These are phyloP conservation scores for Trichomalopsis sarcophagae DNA, from an alignment of 1,140 invertebrate genomes.

Conservation along the genomic window DNA sequence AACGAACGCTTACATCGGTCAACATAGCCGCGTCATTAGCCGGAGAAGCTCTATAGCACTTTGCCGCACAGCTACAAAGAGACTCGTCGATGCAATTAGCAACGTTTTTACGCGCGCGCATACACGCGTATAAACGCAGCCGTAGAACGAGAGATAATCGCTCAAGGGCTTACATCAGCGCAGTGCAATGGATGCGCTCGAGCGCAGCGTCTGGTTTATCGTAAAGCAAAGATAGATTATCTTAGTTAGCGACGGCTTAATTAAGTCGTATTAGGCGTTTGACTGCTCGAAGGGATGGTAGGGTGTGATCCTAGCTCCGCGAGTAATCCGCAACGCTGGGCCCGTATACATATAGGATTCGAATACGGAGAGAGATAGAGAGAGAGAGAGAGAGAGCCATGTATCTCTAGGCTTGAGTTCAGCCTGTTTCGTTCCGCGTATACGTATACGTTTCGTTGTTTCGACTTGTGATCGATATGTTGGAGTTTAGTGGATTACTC, in stretches of 20 bases:
- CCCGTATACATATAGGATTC: too few species aligned
- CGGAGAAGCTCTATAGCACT: too few species aligned
- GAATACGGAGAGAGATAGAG: too few species aligned
- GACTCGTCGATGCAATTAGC: background rate
- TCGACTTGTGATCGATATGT: conserved; percentile 7
- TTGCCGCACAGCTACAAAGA: background rate
- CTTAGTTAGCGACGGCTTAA: conserved; percentile 62
- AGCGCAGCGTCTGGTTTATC: conserved; percentile 51
- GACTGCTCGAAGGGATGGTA: conserved; percentile 7
- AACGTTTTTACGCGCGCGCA: background rate
- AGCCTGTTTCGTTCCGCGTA: too few species aligned
- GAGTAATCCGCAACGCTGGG: background rate
- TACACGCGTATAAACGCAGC: background rate
- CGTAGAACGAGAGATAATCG: background rate
- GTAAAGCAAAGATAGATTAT: conserved; percentile 61
- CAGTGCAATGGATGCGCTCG: background rate
- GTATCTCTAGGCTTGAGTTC: background rate
- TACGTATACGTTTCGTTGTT: background rate
- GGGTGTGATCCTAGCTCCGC: too few species aligned
- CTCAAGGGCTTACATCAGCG: background rate
- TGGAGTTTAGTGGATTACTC: conserved; percentile 29
- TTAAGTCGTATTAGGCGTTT: conserved; percentile 54
- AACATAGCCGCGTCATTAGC: too few species aligned
- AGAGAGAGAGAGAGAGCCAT: too few species aligned
- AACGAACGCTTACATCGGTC: too few species aligned